These are phyloP conservation scores for Epinephelus malabaricus DNA, from an alignment of 2,797 vertebrate genomes.

Conservation along the genomic window DNA sequence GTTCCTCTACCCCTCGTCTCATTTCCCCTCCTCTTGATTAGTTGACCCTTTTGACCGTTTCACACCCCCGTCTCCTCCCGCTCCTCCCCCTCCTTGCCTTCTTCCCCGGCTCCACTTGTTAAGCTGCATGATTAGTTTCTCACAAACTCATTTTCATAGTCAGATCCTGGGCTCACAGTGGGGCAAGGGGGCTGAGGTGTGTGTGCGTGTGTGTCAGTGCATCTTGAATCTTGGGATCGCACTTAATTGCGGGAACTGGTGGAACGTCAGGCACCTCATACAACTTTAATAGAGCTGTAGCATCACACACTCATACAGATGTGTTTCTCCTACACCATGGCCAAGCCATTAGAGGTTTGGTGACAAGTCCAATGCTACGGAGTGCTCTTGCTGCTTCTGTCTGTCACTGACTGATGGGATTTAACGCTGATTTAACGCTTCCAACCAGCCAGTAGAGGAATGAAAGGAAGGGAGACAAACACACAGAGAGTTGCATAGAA, in stretches of 20 bases:
- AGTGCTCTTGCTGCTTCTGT: slow-evolving; percentile 29
- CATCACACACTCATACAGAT: slow-evolving; percentile 48
- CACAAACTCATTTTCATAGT: slow-evolving; percentile 80
- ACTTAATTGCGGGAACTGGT: slow-evolving; percentile 55
- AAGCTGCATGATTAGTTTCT: slow-evolving; percentile 81
- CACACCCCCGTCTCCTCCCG: slow-evolving; percentile 35
- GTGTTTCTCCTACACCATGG: slow-evolving; percentile 48
- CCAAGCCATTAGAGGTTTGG: slow-evolving; percentile 58
- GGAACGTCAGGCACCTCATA: slow-evolving; percentile 48
- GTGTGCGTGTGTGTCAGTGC: slow-evolving; percentile 7
- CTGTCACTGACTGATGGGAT: slow-evolving; percentile 59
- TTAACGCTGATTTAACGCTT: slow-evolving; percentile 67
- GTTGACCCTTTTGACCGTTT: slow-evolving; percentile 82
- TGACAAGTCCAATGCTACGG: slow-evolving; percentile 38
- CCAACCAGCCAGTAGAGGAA: slow-evolving; percentile 31
- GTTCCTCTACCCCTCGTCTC: slow-evolving; percentile 67
- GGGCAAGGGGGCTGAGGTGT: slow-evolving; percentile 29
- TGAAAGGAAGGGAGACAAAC: slow-evolving; percentile 36
- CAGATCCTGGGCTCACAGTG: slow-evolving; percentile 51
- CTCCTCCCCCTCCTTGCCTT: slow-evolving; percentile 21
- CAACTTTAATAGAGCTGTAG: slow-evolving; percentile 53
- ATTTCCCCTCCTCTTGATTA: slow-evolving; percentile 79
- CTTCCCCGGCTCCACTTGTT: slow-evolving; percentile 72
- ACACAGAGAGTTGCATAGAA: slow-evolving; percentile 26
- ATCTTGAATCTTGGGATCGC: slow-evolving; percentile 40